These are phyloP conservation scores for Mionectes macconnelli DNA, from an alignment of 2,113 vertebrate species.

Conservation along the genomic window DNA sequence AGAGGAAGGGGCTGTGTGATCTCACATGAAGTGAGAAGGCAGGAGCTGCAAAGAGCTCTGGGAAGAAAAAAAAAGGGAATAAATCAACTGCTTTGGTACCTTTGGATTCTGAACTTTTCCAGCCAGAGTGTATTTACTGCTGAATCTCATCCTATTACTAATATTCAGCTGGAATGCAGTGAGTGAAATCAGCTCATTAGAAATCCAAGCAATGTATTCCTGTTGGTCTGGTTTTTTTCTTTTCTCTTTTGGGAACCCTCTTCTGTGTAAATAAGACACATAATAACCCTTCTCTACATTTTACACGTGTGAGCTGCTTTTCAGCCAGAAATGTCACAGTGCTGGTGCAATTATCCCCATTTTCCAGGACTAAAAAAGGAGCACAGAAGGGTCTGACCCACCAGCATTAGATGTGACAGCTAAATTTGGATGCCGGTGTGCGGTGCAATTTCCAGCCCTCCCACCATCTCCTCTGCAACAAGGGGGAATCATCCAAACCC, in stretches of 20 bases:
- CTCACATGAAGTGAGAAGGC: background rate
- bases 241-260: constrained; percentile 52
- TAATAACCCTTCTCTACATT: constrained; percentile 41
- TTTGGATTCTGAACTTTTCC: background rate
- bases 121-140: background rate
- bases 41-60: background rate
- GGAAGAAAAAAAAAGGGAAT: background rate
- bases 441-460: background rate
- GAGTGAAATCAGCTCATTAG: background rate
- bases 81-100: background rate
- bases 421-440: background rate
- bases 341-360: constrained; percentile 35
- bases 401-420: background rate
- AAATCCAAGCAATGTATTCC: background rate
- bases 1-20: background rate
- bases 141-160: background rate
- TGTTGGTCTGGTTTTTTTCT: background rate
- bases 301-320: constrained; percentile 2
- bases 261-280: constrained; percentile 45
- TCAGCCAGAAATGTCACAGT: constrained; percentile 18
- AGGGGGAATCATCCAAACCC: background rate
- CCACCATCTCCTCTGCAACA: background rate
- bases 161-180: background rate
- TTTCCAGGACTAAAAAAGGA: background rate
- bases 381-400: background rate